Base-by-base conservation (phyloP, 1,140 invertebrate genomes). In the Cecropterus lyciades region DNA sequence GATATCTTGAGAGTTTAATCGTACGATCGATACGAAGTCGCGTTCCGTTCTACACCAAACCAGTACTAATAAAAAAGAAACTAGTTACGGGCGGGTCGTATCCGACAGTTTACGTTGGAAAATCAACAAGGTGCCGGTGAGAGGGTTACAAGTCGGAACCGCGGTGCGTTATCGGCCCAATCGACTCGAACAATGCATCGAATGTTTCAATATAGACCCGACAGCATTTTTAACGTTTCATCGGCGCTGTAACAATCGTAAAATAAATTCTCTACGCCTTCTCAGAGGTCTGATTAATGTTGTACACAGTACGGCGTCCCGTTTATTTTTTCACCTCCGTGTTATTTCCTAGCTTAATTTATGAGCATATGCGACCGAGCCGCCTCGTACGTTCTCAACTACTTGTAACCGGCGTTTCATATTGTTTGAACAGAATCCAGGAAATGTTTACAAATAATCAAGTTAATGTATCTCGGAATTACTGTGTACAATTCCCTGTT, bases 151-250 rank as follows among this genome's bases (percentile, higher is more conserved):
- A 68, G 76, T 77, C 79, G 82, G 79, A 78, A 80, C 80, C 75
- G 73, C 79, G 79, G 85, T 87, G 84, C 85, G 80, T 82, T 91
- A 88, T 91, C 88, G 79, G 69, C 70, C 68, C 80, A 76, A 91
- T 91, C 89, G 80, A 62, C 67, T 75, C 69, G 81, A 89, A 91
- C 89, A 91, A 91, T 91, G 84, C 84, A 67, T 85, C 80, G 82
- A 85, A 90, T 88, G 86, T 89, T 89, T 89, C 87, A 89, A 89
- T 89, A 90, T 88, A 85, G 73, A 79, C 70, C 79, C 83, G 84
- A 91, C 86, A 90, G 86, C 84, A 88, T 91, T 91, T 91, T 91
- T 88, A 90, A 90, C 86, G 89, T 91, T 90, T 91, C 89, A 87
- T 89, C 87, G 85, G 73, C 79, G 73, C 69, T 88, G 86, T 88